Base-by-base conservation (phyloP, 2,113 vertebrate species). In the Melanostigma gelatinosum region DNA sequence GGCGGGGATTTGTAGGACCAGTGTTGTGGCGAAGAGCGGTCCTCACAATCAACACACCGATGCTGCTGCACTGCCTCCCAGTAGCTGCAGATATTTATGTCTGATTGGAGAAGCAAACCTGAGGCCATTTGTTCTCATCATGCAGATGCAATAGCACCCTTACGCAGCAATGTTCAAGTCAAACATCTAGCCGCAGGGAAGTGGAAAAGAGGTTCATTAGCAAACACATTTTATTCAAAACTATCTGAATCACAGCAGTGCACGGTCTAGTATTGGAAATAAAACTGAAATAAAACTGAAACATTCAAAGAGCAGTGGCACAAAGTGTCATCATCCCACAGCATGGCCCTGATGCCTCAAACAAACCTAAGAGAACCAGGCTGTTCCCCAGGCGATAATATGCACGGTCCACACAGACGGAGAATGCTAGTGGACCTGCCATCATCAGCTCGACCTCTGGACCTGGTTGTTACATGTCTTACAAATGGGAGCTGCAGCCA, bases 71-170 rank as follows among this genome's bases (percentile, higher is more conserved):
- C 81, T 80, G 60, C 64, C 70, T 72, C 66, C 69, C 60, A 88
- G 90, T 90, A 90, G 68, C 66, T 50, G 15, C 36, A 75, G 67
- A 86, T 88, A 92, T 92, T 85, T 85, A 87, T 83, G 67, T 88
- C 54, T 48, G 74, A 83, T 75, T 86, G 50, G 80, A 80, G 69
- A 84, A 72, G 55, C 58, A 88, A 84, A 67, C 66, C 75, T 57
- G 38, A 29, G 52, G 46, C 71, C 22, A 52, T 91, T 89, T 82
- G 77, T 87, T 86, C 75, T 84, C 77, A 80, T 88, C 77, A 87
- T 48, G 54, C 12, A 77, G 64, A 87, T 52, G 38, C 68, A 80
- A 77, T 42, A 79, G 15, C 52, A 29, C 34, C 16, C 40, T 16
- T 36, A 46, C 54, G 61, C 69, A 80, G 48, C 20, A 61, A 60